Base-by-base conservation (phyloP, 1,140 invertebrate species). In the Gonioctena quinquepunctata region DNA sequence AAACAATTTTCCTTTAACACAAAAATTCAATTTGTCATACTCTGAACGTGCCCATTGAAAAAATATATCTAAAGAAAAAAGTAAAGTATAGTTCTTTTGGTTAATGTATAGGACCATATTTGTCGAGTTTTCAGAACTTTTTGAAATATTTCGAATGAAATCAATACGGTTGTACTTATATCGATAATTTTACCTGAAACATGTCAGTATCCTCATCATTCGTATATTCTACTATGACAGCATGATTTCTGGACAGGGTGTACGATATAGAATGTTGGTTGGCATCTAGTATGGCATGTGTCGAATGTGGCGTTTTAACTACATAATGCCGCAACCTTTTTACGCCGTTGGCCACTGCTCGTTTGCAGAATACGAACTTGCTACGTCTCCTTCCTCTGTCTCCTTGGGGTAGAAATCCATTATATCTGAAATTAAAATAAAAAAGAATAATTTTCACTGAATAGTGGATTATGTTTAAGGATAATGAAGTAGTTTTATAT, bases 161-260 rank as follows among this genome's bases (percentile, higher is more conserved):
- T n/a, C n/a, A n/a, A n/a, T n/a, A n/a, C n/a, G n/a, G n/a, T n/a
- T n/a, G n/a, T n/a, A n/a, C n/a, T n/a, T n/a, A n/a, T n/a, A n/a
- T n/a, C n/a, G n/a, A n/a, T n/a, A n/a, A n/a, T n/a, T n/a, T n/a
- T 85, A 96, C 95, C 89, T 99, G 97, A 86, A 99, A 99, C 96
- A 99, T 98, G 84, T 99, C 97, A 28, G 95, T 99, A 80, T 96
- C 92, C 66, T 94, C 90, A 84, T 99, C 96, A 79, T 92, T 92
- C 72, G 92, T 94, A 84, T 99, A 99, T 85, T 99, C 96, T 16
- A 99, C 96, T 79, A 99, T 97, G 75, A 99, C 95, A 62, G 97
- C 96, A 86, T 99, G 96, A 81, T 94, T 98, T 84, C 96, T 88
- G 64, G 94, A 96, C 74, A 99, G 88, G 59, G 97, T 99, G 84